phyloP scores from a whole-genome alignment of 2,797 vertebrate species.

The Pseudomugil gertrudae region DNA sequence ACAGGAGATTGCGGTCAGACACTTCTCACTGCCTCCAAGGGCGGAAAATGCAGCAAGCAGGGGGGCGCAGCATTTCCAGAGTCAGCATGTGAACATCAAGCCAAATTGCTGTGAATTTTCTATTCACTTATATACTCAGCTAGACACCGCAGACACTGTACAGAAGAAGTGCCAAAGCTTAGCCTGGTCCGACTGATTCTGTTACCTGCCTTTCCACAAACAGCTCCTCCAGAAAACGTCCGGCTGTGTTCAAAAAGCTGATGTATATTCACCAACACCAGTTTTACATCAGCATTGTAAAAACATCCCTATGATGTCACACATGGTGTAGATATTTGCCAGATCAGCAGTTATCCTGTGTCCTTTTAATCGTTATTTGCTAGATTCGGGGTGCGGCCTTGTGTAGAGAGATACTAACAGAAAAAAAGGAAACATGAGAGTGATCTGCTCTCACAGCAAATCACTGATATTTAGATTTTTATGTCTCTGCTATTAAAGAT shows the following conservation, averaged over 20 bases:
- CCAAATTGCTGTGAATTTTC: not conserved
- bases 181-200: not conserved
- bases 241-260: not conserved
- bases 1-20: slow-evolving; percentile 1
- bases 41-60: not conserved
- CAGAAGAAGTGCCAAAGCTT: not conserved
- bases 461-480: slow-evolving; percentile 28
- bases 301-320: not conserved
- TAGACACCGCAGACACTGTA: not conserved
- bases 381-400: slow-evolving; percentile 5
- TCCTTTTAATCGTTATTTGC: not conserved
- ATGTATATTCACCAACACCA: slow-evolving; percentile 11
- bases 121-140: not conserved
- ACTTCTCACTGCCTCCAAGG: not conserved
- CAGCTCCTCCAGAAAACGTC: not conserved
- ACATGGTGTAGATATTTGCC: not conserved
- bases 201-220: not conserved
- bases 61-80: not conserved
- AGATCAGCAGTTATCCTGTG: not conserved
- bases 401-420: not conserved
- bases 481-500: slow-evolving; percentile 35
- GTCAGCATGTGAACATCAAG: not conserved
- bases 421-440: not conserved
- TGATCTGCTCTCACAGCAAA: slow-evolving; percentile 4
- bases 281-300: slow-evolving; percentile 1